Evolutionary conservation across 2,113 vertebrate species (phyloP), one percentile per base, ranked within the genome.

Genomic region (Naja naja): DNA sequence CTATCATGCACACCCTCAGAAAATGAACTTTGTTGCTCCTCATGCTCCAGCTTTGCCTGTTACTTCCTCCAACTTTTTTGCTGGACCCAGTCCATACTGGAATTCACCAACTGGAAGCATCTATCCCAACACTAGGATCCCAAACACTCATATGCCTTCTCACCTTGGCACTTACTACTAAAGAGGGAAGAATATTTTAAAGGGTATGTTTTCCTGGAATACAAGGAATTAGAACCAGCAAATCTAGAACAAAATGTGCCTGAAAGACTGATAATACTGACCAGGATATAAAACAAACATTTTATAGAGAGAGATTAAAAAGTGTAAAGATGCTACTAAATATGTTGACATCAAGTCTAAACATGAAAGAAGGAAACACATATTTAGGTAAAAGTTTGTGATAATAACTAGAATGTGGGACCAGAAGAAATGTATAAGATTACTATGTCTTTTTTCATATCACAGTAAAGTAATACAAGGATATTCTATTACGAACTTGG

Each of bases 131-230:
- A 97, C 98, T 4, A 97, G 98, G 95, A 98, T 99, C 90, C 98
- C 98, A 1, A 96, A 98, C 93, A 95, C 98, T 93, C 98, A 99
- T 18, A 98, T 99, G 98, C 97, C 98, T 87, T 98, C 98, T 92
- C 98, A 99, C 89, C 98, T 99, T 90, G 98, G 98, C 96, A 98
- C 98, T 91, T 99, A 99, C 97, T 99, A 99, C 97, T 99, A 98
- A 97, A 81, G 90, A 60, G 93, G 54, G 86, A 90, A 69, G 20
- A 34, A 12, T 2, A 39, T 91, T 0, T 45, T 39, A 4, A 92
- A 92, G 64, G 95, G 92, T 94, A 95, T 85, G 96, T 96, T 95
- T 97, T 91, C 0, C 30, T 87, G 91, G 87, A 95, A 53, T 81
- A 25, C 60, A 90, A 58, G 58, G 89, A 92, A 93, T 94, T 86